These are phyloP conservation scores for Machaerirhynchus nigripectus DNA, from an alignment of 2,113 vertebrate species.

Conservation along the genomic window DNA sequence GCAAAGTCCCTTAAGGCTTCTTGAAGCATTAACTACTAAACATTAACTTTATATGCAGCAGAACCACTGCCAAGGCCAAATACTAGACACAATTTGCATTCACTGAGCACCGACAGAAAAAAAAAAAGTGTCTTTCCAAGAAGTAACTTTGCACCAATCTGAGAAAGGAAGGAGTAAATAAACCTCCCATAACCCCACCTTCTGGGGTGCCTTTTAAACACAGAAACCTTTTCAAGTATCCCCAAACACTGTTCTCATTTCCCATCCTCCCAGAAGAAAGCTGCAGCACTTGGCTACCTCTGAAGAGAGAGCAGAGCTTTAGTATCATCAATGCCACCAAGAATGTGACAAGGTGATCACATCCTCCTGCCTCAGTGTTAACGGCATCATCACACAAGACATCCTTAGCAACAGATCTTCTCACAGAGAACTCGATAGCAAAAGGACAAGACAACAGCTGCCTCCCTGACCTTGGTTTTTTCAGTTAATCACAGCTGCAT, in stretches of 20 bases:
- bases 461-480: neutral
- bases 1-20: neutral
- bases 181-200: neutral
- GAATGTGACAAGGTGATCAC: neutral
- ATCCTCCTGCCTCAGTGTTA: neutral
- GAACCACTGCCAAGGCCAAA: neutral
- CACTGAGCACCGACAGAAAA: neutral
- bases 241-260: neutral
- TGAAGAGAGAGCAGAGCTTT: neutral
- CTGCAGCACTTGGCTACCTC: neutral
- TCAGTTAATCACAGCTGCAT: neutral
- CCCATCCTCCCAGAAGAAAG: neutral
- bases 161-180: fast-evolving
- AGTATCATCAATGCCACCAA: fast-evolving
- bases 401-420: neutral
- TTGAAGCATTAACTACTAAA: neutral
- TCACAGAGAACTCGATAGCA: neutral
- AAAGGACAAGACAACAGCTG: neutral
- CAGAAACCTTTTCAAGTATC: neutral
- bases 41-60: neutral
- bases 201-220: neutral
- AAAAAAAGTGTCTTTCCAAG: neutral
- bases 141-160: neutral
- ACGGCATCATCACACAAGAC: neutral
- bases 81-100: neutral